These are phyloP conservation scores for Kradibia gibbosae DNA, from an alignment of 1,140 invertebrate species.

Conservation along the genomic window DNA sequence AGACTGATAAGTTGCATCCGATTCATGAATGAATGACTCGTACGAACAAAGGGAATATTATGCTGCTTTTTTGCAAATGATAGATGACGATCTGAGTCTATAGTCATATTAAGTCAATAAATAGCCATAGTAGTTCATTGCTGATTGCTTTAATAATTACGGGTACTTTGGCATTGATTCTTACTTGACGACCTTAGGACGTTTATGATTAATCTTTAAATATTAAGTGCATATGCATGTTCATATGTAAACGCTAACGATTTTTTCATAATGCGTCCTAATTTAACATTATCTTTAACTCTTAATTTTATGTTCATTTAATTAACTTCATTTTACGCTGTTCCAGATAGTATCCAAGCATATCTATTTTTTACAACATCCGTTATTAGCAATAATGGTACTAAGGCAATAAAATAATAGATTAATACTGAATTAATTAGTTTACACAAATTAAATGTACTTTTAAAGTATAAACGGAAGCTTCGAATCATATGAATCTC, in stretches of 20 bases:
- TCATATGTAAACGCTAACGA: too few species aligned
- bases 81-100: neutral
- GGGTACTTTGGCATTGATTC: neutral
- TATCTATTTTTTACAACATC: neutral
- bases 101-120: neutral
- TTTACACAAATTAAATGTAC: neutral
- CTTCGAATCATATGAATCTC: too few species aligned
- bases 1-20: neutral
- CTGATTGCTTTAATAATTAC: neutral
- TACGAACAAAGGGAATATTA: slow-evolving; percentile 3
- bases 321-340: neutral
- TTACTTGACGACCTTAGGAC: neutral
- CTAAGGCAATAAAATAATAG: neutral
- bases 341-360: neutral
- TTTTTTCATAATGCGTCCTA: too few species aligned
- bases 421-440: neutral
- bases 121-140: neutral
- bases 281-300: neutral
- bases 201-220: neutral
- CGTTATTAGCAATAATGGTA: neutral
- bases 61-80: neutral
- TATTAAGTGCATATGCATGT: neutral
- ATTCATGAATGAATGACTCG: neutral
- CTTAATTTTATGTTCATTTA: neutral
- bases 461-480: neutral